Base-by-base conservation (phyloP, 2,113 vertebrate genomes). In the Oostethus manadensis region DNA sequence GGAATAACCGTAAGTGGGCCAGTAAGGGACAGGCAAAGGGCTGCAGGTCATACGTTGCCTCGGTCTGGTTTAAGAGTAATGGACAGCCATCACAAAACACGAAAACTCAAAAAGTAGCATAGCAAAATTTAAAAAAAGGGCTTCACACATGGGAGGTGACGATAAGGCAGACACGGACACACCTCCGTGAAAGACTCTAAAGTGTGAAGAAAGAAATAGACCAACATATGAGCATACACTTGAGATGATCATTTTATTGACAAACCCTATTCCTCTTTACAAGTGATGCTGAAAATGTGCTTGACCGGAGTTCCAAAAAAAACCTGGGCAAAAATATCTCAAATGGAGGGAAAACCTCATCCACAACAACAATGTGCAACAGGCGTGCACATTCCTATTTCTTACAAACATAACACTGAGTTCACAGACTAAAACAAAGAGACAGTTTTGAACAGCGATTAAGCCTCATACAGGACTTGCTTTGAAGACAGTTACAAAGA, bases 241-340 rank as follows among this genome's bases (percentile, higher is more conserved):
- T 87, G 80, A 83, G 72, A 88, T 75, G 78, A 78, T 80, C 57
- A 71, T 79, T 89, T 89, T 89, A 89, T 89, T 89, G 76, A 87
- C 83, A 87, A 86, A 83, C 70, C 84, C 86, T 83, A 81, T 70
- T 77, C 65, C 69, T 82, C 75, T 86, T 80, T 89, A 89, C 87
- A 89, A 68, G 75, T 77, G 76, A 77, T 79, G 83, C 76, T 81
- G 77, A 80, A 77, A 71, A 78, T 80, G 80, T 81, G 77, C 73
- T 80, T 80, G 66, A 79, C 78, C 71, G 84, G 68, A 64, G 72
- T 77, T 77, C 53, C 68, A 70, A 65, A 26, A 74, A 64, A 74
- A 68, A 74, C 72, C 56, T 63, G 60, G 79, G 68, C 67, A 81
- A 79, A 76, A 68, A 73, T 79, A 56, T 75, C 65, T 74, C 64